Conservation (phyloP, 2,888 invertebrate species). For the Chrysotoxum bicinctum region DNA sequence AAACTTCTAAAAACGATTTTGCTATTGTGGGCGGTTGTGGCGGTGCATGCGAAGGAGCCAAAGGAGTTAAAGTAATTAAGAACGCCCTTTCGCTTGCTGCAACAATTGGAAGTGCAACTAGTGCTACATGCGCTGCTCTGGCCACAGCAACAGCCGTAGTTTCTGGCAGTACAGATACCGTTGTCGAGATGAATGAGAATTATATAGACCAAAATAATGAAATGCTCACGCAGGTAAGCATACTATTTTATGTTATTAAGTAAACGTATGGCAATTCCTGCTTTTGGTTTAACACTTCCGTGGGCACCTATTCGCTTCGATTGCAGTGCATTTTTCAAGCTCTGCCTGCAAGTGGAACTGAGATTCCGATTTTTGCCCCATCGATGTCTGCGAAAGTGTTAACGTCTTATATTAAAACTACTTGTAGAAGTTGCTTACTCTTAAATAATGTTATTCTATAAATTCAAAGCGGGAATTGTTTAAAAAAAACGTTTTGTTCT, state of each 20-base stretch:
- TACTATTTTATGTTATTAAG: background rate
- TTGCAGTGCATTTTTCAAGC: slow-evolving; percentile 11
- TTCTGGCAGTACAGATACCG: slow-evolving; percentile 81
- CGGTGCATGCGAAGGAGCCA: slow-evolving; percentile 55
- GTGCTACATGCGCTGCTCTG: slow-evolving; percentile 57
- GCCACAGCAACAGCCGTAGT: slow-evolving; percentile 67
- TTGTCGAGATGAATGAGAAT: slow-evolving; percentile 82
- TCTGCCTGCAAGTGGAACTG: slow-evolving; percentile 2
- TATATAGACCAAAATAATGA: slow-evolving; percentile 74
- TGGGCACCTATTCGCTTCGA: background rate
- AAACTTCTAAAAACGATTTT: slow-evolving; percentile 39
- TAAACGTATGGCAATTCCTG: slow-evolving; percentile 60
- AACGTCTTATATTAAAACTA: slow-evolving; percentile 19
- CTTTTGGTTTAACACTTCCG: slow-evolving; percentile 65
- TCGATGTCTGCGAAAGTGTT: slow-evolving; percentile 55
- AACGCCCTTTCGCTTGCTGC: slow-evolving; percentile 56
- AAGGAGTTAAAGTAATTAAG: slow-evolving; percentile 28
- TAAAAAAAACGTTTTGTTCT: slow-evolving; percentile 58
- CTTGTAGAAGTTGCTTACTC: slow-evolving; percentile 44
- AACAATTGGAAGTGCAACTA: slow-evolving; percentile 53
- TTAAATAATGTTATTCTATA: slow-evolving; percentile 21
- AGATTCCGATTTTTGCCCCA: background rate
- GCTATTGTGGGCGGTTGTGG: slow-evolving; percentile 56
- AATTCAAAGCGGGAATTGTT: slow-evolving; percentile 67
- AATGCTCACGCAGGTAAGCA: slow-evolving; percentile 55